Percentiles rank a stretch among this genome's conserved stretches.
These are phyloP conservation scores for Drosophila multiciliata DNA, from an alignment of 2,888 invertebrate species.

Conservation along the genomic window DNA sequence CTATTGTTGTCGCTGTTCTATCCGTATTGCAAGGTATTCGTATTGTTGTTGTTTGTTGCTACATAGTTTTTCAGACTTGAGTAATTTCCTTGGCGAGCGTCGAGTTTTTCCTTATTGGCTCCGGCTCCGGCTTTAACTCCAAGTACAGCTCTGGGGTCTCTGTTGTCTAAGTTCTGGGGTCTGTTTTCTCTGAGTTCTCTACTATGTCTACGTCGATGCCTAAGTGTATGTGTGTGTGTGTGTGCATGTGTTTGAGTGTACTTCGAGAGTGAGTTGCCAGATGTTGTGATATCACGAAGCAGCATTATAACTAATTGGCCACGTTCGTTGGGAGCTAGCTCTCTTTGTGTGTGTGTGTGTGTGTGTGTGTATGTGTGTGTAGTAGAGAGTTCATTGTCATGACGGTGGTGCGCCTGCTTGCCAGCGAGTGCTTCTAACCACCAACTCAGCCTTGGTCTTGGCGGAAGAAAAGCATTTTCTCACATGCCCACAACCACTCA, in stretches of 20 bases:
- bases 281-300: conserved; percentile 81
- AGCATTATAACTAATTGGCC: conserved; percentile 83
- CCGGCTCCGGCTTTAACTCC: conserved; percentile 38
- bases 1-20: conserved; percentile 51
- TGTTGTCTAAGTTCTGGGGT: conserved; percentile 33
- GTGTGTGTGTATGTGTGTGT: not conserved
- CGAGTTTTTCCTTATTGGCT: conserved; percentile 75
- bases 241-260: conserved; percentile 40
- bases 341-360: conserved; percentile 15
- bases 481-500: conserved; percentile 47
- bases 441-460: conserved; percentile 22
- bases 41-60: conserved; percentile 55
- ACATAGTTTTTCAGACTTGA: conserved; percentile 78
- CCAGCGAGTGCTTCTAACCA: conserved; percentile 5
- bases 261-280: conserved; percentile 76
- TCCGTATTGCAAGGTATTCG: conserved; percentile 42
- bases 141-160: conserved; percentile 50
- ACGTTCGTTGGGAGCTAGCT: conserved; percentile 73
- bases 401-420: conserved; percentile 46
- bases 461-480: conserved; percentile 69
- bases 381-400: conserved; percentile 79
- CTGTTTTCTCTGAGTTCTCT: conserved; percentile 51
- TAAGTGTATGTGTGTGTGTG: not conserved
- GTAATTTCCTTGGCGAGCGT: conserved; percentile 78
- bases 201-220: conserved; percentile 3